A percentile compares a stretch with the other conserved stretches of the same genome.
phyloP scores from a whole-genome alignment of 2,113 vertebrate species.

The Petrocephalus microphthalmus region DNA sequence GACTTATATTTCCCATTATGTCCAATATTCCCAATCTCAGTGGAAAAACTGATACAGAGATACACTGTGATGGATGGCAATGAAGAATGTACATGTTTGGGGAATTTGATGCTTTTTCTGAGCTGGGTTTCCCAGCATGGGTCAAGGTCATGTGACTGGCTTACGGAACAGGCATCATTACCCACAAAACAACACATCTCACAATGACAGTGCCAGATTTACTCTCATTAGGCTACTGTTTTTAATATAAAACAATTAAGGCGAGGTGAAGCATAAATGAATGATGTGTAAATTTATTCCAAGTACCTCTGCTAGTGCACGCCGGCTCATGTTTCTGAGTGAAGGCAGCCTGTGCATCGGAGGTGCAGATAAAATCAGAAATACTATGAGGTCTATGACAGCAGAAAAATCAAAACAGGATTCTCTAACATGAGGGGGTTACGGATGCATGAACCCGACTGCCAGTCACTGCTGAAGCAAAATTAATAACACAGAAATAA shows the following conservation, averaged over 20 bases:
- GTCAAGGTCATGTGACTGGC: neutral
- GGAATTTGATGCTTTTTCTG: neutral
- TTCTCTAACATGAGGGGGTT: neutral
- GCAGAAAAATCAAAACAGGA: neutral
- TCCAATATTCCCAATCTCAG: neutral
- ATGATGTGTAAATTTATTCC: neutral
- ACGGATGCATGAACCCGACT: neutral
- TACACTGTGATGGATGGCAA: neutral
- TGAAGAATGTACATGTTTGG: neutral
- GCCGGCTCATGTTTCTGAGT: neutral
- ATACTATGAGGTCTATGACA: neutral
- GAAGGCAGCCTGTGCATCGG: neutral
- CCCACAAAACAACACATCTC: neutral
- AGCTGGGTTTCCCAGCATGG: neutral
- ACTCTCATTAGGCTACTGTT: neutral
- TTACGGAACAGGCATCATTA: neutral
- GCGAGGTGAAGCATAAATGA: neutral
- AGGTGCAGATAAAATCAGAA: neutral
- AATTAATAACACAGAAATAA: neutral
- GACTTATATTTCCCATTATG: neutral
- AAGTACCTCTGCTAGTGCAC: neutral
- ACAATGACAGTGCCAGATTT: neutral
- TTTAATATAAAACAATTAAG: neutral
- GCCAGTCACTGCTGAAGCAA: neutral
- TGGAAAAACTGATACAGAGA: neutral